phyloP scores from a whole-genome alignment of 1,140 invertebrate species.

The Zaprionus capensis region DNA sequence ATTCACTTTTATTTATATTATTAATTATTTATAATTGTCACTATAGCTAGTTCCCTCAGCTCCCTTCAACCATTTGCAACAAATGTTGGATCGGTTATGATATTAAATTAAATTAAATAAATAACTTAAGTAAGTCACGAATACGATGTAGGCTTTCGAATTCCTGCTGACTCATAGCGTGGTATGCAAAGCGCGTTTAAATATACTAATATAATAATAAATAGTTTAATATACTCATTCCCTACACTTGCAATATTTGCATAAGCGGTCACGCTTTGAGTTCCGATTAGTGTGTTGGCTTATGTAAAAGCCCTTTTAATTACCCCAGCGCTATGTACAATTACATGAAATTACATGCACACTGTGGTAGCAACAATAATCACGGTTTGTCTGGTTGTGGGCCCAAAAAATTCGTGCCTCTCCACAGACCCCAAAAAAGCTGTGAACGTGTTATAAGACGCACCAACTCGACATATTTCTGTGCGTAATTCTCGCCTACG shows the following conservation, averaged over 20 bases:
- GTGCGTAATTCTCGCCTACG: constrained; percentile 56
- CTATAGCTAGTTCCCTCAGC: no score
- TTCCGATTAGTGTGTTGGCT: neutral
- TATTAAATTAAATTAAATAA: no score
- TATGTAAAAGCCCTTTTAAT: constrained; percentile 41
- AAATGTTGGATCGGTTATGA: no score
- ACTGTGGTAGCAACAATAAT: neutral
- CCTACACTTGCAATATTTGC: neutral
- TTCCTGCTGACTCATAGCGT: neutral
- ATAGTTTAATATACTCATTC: neutral
- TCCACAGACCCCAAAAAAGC: constrained; percentile 17
- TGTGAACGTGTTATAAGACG: constrained; percentile 62
- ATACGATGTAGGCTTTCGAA: neutral
- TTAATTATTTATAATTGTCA: no score
- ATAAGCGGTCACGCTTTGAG: neutral
- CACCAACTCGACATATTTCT: constrained; percentile 36
- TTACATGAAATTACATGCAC: neutral
- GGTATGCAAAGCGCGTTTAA: neutral
- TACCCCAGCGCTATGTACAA: neutral
- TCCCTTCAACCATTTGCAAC: neutral
- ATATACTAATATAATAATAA: neutral
- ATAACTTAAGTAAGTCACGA: neutral
- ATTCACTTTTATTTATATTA: no score
- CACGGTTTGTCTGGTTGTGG: constrained; percentile 27
- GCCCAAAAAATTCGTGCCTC: constrained; percentile 49